A percentile compares a stretch with the other conserved stretches of the same genome.
These are phyloP conservation scores for Lota lota DNA, from an alignment of 2,113 vertebrate species.

Conservation along the genomic window DNA sequence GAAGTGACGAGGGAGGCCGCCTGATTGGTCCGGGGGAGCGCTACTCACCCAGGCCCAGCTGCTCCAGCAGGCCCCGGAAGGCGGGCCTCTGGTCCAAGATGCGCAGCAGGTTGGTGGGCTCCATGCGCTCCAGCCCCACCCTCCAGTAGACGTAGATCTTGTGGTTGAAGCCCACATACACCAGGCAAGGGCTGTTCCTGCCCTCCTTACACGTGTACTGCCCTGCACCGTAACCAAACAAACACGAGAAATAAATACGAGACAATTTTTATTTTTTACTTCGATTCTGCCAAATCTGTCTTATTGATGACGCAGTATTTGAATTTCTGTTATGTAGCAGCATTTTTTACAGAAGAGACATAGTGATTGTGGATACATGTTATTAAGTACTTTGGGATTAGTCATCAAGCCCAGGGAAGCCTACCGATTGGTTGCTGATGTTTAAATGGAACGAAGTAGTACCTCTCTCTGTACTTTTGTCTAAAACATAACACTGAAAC, in stretches of 20 bases:
- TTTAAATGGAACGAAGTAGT: no score
- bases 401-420: no score
- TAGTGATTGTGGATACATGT: no score
- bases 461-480: no score
- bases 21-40: not conserved
- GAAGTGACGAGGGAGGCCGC: not conserved
- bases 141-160: constrained; percentile 98
- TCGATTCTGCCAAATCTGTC: no score
- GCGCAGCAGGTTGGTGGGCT: constrained; percentile 88
- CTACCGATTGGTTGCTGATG: no score
- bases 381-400: no score
- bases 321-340: no score
- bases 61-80: constrained; percentile 72
- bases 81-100: constrained; percentile 81
- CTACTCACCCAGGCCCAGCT: constrained; percentile 82
- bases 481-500: no score
- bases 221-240: constrained; percentile 68
- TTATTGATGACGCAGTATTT: no score
- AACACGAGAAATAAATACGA: not conserved
- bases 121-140: constrained; percentile 92
- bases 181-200: constrained; percentile 90
- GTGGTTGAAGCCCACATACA: constrained; percentile 95
- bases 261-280: no score
- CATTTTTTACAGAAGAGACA: no score
- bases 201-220: constrained; percentile 92